These are phyloP conservation scores for Pseudomyrmex gracilis DNA, from an alignment of 1,140 invertebrate genomes.

Conservation along the genomic window DNA sequence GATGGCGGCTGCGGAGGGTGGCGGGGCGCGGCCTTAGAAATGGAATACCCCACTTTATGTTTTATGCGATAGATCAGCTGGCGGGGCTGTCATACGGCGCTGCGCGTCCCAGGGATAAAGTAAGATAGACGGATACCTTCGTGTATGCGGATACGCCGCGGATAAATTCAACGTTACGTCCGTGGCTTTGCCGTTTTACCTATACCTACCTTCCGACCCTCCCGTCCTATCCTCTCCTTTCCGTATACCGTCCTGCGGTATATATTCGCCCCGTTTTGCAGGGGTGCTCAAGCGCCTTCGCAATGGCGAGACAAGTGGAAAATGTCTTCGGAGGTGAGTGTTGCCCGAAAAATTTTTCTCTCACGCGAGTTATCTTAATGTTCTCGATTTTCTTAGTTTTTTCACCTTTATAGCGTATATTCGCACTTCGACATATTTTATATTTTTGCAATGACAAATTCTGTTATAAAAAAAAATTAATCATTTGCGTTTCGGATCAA, in stretches of 20 bases:
- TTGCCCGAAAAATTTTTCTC: conserved; percentile 30
- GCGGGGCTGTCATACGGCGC: conserved; percentile 83
- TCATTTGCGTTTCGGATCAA: background rate
- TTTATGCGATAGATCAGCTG: conserved; percentile 86
- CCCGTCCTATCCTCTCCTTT: conserved; percentile 32
- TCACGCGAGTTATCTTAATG: background rate
- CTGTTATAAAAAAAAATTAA: background rate
- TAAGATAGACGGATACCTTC: conserved; percentile 85
- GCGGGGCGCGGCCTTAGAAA: conserved; percentile 80
- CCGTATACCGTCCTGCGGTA: conserved; percentile 45
- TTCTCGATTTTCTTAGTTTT: background rate
- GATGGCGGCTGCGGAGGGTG: conserved; percentile 25
- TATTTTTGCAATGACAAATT: background rate
- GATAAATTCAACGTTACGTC: conserved; percentile 85
- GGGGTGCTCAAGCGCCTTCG: conserved; percentile 70
- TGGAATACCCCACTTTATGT: conserved; percentile 85
- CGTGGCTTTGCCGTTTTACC: conserved; percentile 82
- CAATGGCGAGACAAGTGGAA: conserved; percentile 55
- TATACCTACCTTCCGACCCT: conserved; percentile 69
- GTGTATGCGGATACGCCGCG: conserved; percentile 80
- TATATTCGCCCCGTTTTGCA: conserved; percentile 68
- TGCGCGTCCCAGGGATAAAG: conserved; percentile 83
- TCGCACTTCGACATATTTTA: background rate
- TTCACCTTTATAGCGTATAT: background rate
- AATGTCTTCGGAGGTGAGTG: conserved; percentile 45